A percentile compares a stretch with the other conserved stretches of the same genome.
Conservation (phyloP, 1,140 invertebrate genomes). For the Kradibia gibbosae region DNA sequence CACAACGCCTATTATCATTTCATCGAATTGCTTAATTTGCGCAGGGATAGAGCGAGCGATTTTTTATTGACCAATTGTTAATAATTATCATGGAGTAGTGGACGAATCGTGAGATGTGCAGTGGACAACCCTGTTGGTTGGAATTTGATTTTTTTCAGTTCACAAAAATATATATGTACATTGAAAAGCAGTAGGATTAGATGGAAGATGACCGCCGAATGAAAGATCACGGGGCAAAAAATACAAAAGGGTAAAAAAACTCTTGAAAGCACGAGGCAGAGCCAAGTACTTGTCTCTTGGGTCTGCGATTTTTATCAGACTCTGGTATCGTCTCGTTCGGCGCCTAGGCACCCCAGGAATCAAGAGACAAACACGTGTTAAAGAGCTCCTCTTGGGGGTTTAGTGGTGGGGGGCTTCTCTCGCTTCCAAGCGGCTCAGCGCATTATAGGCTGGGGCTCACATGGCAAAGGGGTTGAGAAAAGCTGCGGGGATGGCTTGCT, state of each 20-base stretch:
- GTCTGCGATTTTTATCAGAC: slow-evolving; percentile 26
- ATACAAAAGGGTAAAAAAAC: no score
- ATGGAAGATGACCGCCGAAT: not conserved
- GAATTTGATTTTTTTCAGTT: not conserved
- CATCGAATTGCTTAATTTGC: not conserved
- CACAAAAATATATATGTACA: no score
- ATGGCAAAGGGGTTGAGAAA: slow-evolving; percentile 29
- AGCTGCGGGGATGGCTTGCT: slow-evolving; percentile 55
- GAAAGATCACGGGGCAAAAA: not conserved
- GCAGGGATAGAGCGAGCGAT: not conserved
- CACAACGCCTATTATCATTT: not conserved
- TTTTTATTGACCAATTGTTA: not conserved
- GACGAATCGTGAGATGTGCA: not conserved
- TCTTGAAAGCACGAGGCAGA: not conserved
- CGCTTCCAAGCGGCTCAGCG: slow-evolving; percentile 58
- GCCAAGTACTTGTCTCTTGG: not conserved
- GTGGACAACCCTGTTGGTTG: not conserved
- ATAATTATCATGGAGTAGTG: not conserved
- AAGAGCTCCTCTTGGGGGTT: no score
- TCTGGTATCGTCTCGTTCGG: not conserved
- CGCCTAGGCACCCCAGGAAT: not conserved
- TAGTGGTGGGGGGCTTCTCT: slow-evolving; percentile 50
- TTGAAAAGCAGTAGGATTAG: not conserved
- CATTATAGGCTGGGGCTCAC: slow-evolving; percentile 53
- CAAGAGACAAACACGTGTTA: slow-evolving; percentile 60